Evolutionary conservation across 2,888 invertebrate genomes (phyloP), one percentile per base, ranked within the genome.

Genomic region (Lasioglossum malachurum): DNA sequence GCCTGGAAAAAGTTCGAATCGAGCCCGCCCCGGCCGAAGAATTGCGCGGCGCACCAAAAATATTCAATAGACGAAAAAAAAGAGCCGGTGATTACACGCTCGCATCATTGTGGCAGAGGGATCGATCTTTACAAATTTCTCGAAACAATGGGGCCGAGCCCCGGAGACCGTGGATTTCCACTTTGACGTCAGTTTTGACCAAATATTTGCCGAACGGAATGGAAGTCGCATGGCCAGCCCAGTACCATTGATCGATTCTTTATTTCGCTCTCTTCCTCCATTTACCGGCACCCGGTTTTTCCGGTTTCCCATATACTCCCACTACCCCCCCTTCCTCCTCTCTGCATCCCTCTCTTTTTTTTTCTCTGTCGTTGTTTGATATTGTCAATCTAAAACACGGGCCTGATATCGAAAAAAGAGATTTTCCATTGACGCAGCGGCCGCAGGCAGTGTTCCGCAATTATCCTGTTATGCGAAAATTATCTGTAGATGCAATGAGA

Each of bases 111-210:
- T 89, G 81, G 78, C 76, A 75, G 74, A 67, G 80, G 76, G 73
- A 84, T 78, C 86, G 88, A 89, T 91, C 88, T 88, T 91, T 91
- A 88, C 87, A 91, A 91, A 90, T 91, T 91, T 91, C 82, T 69
- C 83, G 86, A 88, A 91, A 91, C 91, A 90, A 87, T 90, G 88
- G 57, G 57, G 82, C 78, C 64, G 80, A 79, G 72, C 35, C 78
- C 79, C 41, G 75, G 82, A 73, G 75, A 80, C 80, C 81, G 89
- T 80, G 80, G 83, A 83, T 85, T 89, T 89, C 87, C 89, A 84
- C 89, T 89, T 88, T 91, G 88, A 89, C 91, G 91, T 89, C 85
- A 88, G 88, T 90, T 91, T 91, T 91, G 87, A 87, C 87, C 90
- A 91, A 91, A 91, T 91, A 91, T 91, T 91, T 91, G 90, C 82